These are phyloP conservation scores for Rhynchonycteris naso DNA, from an alignment of 2,797 vertebrate genomes.

Conservation along the genomic window DNA sequence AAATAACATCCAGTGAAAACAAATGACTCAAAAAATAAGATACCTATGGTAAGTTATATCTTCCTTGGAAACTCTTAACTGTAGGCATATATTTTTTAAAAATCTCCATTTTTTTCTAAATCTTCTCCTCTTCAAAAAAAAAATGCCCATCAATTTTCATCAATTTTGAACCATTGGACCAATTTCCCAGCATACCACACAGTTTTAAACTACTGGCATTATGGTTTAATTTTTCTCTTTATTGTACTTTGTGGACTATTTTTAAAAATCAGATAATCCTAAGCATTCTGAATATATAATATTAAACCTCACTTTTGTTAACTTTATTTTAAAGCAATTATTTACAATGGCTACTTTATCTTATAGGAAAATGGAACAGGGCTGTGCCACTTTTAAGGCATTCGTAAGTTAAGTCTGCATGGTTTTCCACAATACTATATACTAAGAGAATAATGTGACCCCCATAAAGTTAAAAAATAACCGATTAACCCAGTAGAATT, in stretches of 20 bases:
- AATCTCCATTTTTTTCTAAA: background rate
- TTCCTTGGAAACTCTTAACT: background rate
- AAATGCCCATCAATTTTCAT: background rate
- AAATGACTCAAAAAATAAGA: background rate
- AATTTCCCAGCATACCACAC: background rate
- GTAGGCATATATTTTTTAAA: constrained; percentile 2
- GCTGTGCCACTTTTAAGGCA: constrained; percentile 2
- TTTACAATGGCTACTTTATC: background rate
- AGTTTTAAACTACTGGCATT: background rate
- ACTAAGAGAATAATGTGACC: constrained; percentile 75
- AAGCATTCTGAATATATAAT: constrained; percentile 3
- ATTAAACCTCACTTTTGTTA: constrained; percentile 27
- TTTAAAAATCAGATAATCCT: constrained; percentile 16
- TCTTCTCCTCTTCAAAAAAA: background rate
- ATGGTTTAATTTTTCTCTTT: constrained; percentile 40
- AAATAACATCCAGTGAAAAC: background rate
- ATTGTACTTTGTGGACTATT: background rate
- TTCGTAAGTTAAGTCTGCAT: constrained; percentile 52
- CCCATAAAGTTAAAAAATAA: constrained; percentile 79
- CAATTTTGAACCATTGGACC: background rate
- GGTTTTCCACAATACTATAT: constrained; percentile 24
- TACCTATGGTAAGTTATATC: background rate
- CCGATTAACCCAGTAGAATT: constrained; percentile 79
- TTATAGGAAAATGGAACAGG: constrained; percentile 20
- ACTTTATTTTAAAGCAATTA: constrained; percentile 44